phyloP scores from a whole-genome alignment of 2,888 invertebrate genomes.

The Microchrysa polita region DNA sequence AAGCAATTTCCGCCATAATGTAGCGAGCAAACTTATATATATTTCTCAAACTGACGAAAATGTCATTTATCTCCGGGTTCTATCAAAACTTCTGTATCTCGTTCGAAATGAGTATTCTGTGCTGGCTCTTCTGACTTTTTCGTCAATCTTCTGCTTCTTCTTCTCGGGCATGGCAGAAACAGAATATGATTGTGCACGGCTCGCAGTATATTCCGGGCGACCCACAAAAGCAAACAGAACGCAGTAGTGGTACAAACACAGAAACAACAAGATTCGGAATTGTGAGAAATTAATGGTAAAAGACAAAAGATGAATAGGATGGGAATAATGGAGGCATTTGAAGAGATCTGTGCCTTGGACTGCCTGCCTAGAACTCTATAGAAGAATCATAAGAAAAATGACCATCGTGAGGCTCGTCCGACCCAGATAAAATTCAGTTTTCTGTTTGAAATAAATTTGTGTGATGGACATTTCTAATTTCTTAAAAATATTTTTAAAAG shows the following conservation, averaged over 20 bases:
- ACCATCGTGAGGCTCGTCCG: conserved; percentile 15
- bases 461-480: conserved; percentile 39
- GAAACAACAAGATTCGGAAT: not conserved
- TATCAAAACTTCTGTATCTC: not conserved
- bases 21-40: not conserved
- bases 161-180: too few relatives aligned
- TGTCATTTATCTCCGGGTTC: conserved; percentile 5
- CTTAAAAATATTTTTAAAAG: conserved; percentile 7
- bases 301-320: too few relatives aligned
- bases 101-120: not conserved
- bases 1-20: not conserved
- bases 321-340: too few relatives aligned
- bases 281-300: too few relatives aligned
- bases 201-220: too few relatives aligned
- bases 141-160: not conserved
- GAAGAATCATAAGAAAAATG: not conserved
- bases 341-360: too few relatives aligned
- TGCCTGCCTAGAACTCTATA: too few relatives aligned
- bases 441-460: conserved; percentile 28
- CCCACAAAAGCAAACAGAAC: not conserved
- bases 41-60: not conserved
- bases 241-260: too few relatives aligned
- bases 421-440: conserved; percentile 35
- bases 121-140: too few relatives aligned
- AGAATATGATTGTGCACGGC: too few relatives aligned